Conservation (phyloP, 2,888 invertebrate species). For the Phalangium opilio region DNA sequence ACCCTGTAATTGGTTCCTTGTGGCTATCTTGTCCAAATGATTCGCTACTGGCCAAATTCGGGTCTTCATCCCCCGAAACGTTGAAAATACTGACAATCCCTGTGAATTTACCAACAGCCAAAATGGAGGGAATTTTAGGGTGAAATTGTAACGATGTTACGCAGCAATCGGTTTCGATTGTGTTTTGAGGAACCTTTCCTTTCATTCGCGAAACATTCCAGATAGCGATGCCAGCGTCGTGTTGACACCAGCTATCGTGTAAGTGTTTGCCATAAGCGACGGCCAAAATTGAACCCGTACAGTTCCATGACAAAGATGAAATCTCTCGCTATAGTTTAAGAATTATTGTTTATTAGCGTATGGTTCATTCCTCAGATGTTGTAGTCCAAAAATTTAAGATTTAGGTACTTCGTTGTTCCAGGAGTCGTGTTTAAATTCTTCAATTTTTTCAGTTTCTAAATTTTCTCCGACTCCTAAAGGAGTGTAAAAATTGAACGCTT, state of each 20-base stretch:
- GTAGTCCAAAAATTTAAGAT: neutral
- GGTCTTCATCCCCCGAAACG: conserved; percentile 30
- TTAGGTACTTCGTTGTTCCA: neutral
- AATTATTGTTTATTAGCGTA: neutral
- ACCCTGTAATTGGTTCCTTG: conserved; percentile 31
- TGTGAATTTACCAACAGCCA: conserved; percentile 34
- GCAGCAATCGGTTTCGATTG: conserved; percentile 32
- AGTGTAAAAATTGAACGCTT: too few species aligned
- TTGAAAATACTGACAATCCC: conserved; percentile 34
- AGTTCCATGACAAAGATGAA: conserved; percentile 14
- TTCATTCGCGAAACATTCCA: conserved; percentile 20
- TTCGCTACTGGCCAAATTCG: conserved; percentile 29
- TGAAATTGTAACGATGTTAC: conserved; percentile 33
- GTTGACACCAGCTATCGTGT: conserved; percentile 15
- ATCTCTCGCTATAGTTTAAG: neutral
- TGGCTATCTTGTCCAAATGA: conserved; percentile 28
- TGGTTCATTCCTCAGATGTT: neutral
- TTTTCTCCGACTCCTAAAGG: too few species aligned
- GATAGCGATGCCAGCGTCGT: conserved; percentile 10
- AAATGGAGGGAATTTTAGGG: conserved; percentile 31
- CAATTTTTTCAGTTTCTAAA: too few species aligned
- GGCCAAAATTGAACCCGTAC: conserved; percentile 14
- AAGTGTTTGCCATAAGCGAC: conserved; percentile 7
- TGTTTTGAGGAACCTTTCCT: conserved; percentile 31
- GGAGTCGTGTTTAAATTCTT: neutral